Base-by-base conservation (phyloP, 2,888 invertebrate species). In the Aspidapion aeneum region DNA sequence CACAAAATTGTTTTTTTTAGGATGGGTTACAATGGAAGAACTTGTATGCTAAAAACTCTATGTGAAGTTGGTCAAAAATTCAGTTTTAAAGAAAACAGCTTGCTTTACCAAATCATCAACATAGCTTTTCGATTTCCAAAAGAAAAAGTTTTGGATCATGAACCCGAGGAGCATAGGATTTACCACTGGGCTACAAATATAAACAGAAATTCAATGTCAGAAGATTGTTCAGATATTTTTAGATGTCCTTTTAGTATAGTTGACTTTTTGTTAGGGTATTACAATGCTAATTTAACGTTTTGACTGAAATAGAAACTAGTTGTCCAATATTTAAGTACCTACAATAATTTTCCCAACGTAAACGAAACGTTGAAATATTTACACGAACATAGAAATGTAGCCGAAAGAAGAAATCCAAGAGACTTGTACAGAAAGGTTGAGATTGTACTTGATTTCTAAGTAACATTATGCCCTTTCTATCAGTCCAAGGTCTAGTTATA, bases 151-250 rank as follows among this genome's bases (percentile, higher is more conserved):
- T 35, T 35, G 3, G 3, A n/a, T n/a, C n/a, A n/a, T n/a, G 90
- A 91, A 72, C 87, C 89, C 7, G 75, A 84, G 2, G 86, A 86
- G 65, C 86, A 90, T 72, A 82, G 83, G 52, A 82, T 85, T 50
- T 91, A 91, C 74, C 87, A 89, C 70, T 79, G 82, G 20, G 90
- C 90, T 0, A 87, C 87, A 70, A 78, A 82, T 70, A 80, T 79
- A 52, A 85, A 35, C 12, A 35, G 35, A 7, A 35, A 35, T 35
- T 35, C 12, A 35, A 35, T 3, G 35, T 12, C 12, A 7, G 12
- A 35, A 35, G 12, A 7, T 7, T 35, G 3, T 35, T 35, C 3
- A 12, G 5, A 35, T 35, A 35, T 7, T 35, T 35, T 35, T 7
- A 35, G 35, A 35, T 35, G 12, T 35, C 35, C 5, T 35, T 35